phyloP scores from a whole-genome alignment of 2,888 invertebrate genomes.

The Drosophila ochracea region DNA sequence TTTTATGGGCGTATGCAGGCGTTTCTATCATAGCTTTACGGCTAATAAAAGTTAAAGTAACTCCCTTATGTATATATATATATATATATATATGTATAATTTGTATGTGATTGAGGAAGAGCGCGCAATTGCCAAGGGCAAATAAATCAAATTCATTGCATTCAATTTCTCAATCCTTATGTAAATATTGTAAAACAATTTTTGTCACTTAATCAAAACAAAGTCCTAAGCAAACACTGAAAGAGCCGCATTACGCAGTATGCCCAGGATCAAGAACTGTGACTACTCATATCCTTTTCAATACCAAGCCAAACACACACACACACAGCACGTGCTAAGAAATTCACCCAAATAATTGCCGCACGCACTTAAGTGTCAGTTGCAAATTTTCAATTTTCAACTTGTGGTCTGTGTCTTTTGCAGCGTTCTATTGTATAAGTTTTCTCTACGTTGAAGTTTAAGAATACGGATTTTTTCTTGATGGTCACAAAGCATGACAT shows the following conservation, averaged over 20 bases:
- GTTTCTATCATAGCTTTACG: conserved; percentile 70
- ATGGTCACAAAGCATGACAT: conserved; percentile 61
- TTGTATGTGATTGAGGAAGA: conserved; percentile 36
- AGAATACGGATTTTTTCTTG: conserved; percentile 58
- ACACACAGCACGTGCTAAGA: conserved; percentile 57
- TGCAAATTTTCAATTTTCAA: conserved; percentile 61
- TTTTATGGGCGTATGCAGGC: conserved; percentile 57
- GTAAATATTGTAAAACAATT: conserved; percentile 64
- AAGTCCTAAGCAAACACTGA: conserved; percentile 71
- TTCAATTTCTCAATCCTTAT: conserved; percentile 62
- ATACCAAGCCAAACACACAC: conserved; percentile 38
- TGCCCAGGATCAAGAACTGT: conserved; percentile 8
- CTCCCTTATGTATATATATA: background rate
- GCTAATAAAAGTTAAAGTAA: conserved; percentile 61
- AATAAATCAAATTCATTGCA: conserved; percentile 65
- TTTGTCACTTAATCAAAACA: conserved; percentile 73
- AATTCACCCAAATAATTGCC: conserved; percentile 24
- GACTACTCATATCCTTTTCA: conserved; percentile 42
- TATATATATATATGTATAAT: conserved; percentile 11
- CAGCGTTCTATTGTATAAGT: conserved; percentile 13
- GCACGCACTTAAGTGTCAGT: conserved; percentile 36
- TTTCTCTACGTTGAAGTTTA: conserved; percentile 25
- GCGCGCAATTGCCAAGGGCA: conserved; percentile 22
- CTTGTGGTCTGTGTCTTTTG: conserved; percentile 27
- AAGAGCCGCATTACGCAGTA: conserved; percentile 8